Base-by-base conservation (phyloP, 2,113 vertebrate species). In the Electrona antarctica region DNA sequence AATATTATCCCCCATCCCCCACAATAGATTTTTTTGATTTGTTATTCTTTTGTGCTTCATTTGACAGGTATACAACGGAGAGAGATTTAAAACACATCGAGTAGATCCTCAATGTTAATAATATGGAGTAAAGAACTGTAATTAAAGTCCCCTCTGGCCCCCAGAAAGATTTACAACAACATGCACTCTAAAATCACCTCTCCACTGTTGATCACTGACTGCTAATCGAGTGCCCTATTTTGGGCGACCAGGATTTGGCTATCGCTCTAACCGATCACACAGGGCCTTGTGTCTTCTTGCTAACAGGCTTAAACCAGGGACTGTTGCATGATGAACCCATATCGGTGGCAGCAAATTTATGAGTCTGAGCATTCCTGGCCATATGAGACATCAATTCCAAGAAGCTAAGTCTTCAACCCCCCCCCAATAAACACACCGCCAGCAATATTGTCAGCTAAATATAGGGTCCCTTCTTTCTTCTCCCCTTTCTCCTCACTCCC, bases 401-500 rank as follows among this genome's bases (percentile, higher is more conserved):
- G 94, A 95, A 94, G 92, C 83, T 15, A 55, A 93, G 92, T 90
- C 93, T 93, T 88, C 63, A 93, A 89, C 59, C 63, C 88, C 88
- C 63, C 88, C 88, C 92, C 92, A 91, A 93, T 94, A 92, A 95
- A 94, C 90, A 95, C 94, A 94, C 92, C 91, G 81, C 79, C 87
- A 89, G 94, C 93, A 94, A 95, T 95, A 96, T 95, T 96, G 94
- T 96, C 92, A 91, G 93, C 95, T 95, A 96, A 96, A 96, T 95
- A 95, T 96, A 96, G 92, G 88, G 86, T 77, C 46, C 58, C 73
- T 79, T 77, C 59, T 67, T 67, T 69, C 57, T 54, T 66, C 67
- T 51, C 71, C 50, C 55, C 49, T 59, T 5, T 64, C 66, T 82
- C 58, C 65, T 13, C 65, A 7, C 57, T 28, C 48, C 7, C 15